These are phyloP conservation scores for Oryzias javanicus DNA, from an alignment of 2,113 vertebrate species.

Conservation along the genomic window DNA sequence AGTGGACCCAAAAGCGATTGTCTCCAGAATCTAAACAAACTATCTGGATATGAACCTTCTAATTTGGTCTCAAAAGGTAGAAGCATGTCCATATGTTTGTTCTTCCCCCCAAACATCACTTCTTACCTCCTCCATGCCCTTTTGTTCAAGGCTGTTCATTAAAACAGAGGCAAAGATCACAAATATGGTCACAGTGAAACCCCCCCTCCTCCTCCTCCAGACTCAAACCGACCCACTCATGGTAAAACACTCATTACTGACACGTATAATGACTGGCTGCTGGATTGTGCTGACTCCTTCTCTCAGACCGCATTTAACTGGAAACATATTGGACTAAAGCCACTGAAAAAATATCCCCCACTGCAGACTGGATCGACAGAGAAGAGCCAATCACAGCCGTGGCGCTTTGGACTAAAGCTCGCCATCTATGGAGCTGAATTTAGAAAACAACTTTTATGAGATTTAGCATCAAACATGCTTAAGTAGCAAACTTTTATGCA, in stretches of 20 bases:
- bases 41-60: background rate
- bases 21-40: conserved; percentile 9
- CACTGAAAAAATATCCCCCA: conserved; percentile 36
- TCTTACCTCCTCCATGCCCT: conserved; percentile 7
- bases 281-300: conserved; percentile 69
- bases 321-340: conserved; percentile 66
- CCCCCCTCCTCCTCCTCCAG: conserved; percentile 24
- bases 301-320: conserved; percentile 61
- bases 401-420: background rate
- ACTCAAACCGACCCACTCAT: conserved; percentile 41
- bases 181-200: conserved; percentile 23
- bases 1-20: background rate
- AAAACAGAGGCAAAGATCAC: conserved; percentile 28
- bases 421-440: background rate
- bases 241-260: conserved; percentile 69
- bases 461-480: too few species aligned
- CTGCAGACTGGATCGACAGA: conserved; percentile 12
- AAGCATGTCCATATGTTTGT: conserved; percentile 3
- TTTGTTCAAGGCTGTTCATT: conserved; percentile 34
- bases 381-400: background rate
- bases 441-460: too few species aligned
- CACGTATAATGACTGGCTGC: conserved; percentile 64
- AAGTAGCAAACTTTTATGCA: too few species aligned
- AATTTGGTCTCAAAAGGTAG: conserved; percentile 30
- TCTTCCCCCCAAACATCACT: conserved; percentile 18